A percentile compares a stretch with the other conserved stretches of the same genome.
Conservation (phyloP, 2,888 invertebrate genomes). For the Tromatobia lineatoria region DNA sequence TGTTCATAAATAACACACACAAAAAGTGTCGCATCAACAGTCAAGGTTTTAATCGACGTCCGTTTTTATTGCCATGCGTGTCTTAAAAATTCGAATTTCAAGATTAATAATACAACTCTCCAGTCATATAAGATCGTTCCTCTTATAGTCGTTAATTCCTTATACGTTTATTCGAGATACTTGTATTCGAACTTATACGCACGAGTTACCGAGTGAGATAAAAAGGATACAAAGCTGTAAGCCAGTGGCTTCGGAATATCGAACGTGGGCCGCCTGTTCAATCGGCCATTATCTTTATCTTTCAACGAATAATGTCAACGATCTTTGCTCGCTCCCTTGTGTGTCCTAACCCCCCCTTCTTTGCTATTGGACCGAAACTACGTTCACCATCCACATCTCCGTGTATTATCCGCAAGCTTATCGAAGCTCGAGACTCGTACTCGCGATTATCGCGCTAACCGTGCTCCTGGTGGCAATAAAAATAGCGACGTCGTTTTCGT, state of each 20-base stretch:
- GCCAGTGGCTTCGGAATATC: not conserved
- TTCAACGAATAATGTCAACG: constrained; percentile 15
- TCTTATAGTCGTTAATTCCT: not conserved
- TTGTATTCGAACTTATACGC: not conserved
- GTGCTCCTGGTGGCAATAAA: constrained; percentile 29
- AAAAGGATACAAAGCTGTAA: not conserved
- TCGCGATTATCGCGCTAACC: constrained; percentile 26
- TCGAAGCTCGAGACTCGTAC: not conserved
- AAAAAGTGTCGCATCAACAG: too few relatives aligned
- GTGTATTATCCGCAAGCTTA: not conserved
- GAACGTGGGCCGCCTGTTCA: not conserved
- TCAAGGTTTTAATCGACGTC: too few relatives aligned
- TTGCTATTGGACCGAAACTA: not conserved
- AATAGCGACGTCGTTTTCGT: constrained; percentile 38
- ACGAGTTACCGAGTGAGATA: constrained; percentile 31
- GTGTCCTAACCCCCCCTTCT: not conserved
- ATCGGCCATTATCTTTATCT: constrained; percentile 12
- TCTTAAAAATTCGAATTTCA: not conserved
- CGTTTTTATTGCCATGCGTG: too few relatives aligned
- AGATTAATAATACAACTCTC: not conserved
- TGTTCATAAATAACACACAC: too few relatives aligned
- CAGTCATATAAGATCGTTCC: not conserved
- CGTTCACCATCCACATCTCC: not conserved
- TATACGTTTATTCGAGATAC: not conserved
- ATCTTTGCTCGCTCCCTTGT: not conserved